Evolutionary conservation across 2,888 invertebrate species (phyloP).

Genomic region (Eustalomyia histrio): DNA sequence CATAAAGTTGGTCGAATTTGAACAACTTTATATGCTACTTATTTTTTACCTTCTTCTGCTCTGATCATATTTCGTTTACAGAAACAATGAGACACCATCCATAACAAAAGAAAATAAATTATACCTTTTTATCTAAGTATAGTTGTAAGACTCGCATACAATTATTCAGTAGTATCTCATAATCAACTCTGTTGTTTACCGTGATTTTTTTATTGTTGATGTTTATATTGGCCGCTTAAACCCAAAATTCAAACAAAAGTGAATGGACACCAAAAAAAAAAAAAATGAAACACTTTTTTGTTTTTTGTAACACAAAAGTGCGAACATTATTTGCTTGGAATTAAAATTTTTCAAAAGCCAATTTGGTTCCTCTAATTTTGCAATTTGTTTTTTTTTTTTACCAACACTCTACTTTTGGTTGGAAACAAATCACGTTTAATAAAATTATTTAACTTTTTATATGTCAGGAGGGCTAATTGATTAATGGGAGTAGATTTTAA

Average conservation of each 20-base stretch:
- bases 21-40: too few relatives aligned
- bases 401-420: slow-evolving; percentile 4
- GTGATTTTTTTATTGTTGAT: slow-evolving; percentile 16
- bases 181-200: slow-evolving; percentile 10
- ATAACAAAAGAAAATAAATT: slow-evolving; percentile 21
- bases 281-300: too few relatives aligned
- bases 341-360: slow-evolving; percentile 35
- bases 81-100: slow-evolving; percentile 5
- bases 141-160: slow-evolving; percentile 8
- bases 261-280: slow-evolving; percentile 23
- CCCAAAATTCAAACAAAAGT: slow-evolving; percentile 17
- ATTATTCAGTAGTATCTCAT: slow-evolving; percentile 36
- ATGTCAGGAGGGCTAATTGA: slow-evolving; percentile 65
- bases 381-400: slow-evolving; percentile 2
- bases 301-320: neutral
- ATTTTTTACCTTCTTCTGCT: neutral
- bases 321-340: slow-evolving; percentile 20
- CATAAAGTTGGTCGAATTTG: too few relatives aligned
- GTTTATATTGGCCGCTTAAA: slow-evolving; percentile 23
- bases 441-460: slow-evolving; percentile 28
- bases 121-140: slow-evolving; percentile 3
- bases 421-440: slow-evolving; percentile 24
- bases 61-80: slow-evolving; percentile 21
- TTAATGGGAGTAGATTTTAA: slow-evolving; percentile 57
- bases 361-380: slow-evolving; percentile 34